Base-by-base conservation (phyloP, 2,888 invertebrate genomes). In the Conus canariensis region DNA sequence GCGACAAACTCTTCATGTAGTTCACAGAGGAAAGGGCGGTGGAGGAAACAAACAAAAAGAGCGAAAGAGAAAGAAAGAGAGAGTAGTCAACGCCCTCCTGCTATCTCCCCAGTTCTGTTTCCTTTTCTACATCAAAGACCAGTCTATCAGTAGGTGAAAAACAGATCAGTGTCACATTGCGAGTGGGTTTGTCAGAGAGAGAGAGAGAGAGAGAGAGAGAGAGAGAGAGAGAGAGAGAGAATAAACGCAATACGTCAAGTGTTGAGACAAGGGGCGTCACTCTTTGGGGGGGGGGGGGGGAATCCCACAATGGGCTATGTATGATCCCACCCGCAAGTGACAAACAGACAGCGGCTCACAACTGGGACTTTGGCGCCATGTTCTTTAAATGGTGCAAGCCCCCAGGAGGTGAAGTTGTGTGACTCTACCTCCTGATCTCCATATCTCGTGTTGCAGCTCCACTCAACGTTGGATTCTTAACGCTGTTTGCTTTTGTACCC, bases 401-500 rank as follows among this genome's bases (percentile, higher is more conserved):
- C 3, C 45, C 45, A 45, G 45, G 45, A 45, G 45, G 12, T 64
- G 60, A 64, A 14, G n/a, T 83, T 25, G 25, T 45, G 82, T 80
- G 82, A 88, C 30, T 80, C 88, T 25, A 82, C 14, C 30, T 60
- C 59, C 30, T 88, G 82, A 88, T 88, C 88, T 88, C 58, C 60
- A 60, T 82, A 88, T 82, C 88, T 88, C 25, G 60, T 88, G 82
- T 88, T 88, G 88, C 88, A 59, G 45, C 25, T 22, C 56, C 25
- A 25, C 80, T 64, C 60, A 25, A 19, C 88, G 88, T 82, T 88
- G 45, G 45, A 45, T 82, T 64, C 88, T 82, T 88, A 82, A 45
- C 60, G 7, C 59, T 88, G 82, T 88, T 88, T 88, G 88, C 82
- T 88, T 88, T 88, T 88, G 88, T 88, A 88, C 88, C 88, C 88